phyloP scores from a whole-genome alignment of 2,113 vertebrate species.

The Oncorhynchus gorbuscha region DNA sequence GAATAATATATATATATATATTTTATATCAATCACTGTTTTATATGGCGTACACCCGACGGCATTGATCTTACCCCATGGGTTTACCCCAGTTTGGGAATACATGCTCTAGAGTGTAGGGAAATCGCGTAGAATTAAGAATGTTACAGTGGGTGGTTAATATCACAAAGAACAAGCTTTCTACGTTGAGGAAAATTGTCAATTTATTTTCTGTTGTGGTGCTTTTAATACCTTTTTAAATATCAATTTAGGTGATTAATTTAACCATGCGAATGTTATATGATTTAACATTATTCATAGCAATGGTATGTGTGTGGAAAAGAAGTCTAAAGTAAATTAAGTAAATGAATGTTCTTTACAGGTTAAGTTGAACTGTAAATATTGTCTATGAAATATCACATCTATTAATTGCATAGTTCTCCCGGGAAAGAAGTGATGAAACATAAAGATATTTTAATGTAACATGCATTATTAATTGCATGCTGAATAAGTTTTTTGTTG shows the following conservation, averaged over 20 bases:
- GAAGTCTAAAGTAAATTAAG: conserved; percentile 42
- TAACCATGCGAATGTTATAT: conserved; percentile 50
- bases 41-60: no score
- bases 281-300: conserved; percentile 60
- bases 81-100: no score
- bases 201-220: conserved; percentile 12
- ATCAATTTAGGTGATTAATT: conserved; percentile 45
- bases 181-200: background rate
- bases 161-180: background rate
- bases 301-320: conserved; percentile 8
- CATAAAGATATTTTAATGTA: no score
- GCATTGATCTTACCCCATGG: no score
- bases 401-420: no score
- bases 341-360: background rate
- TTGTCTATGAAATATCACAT: background rate
- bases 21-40: no score
- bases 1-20: no score
- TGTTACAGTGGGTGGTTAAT: background rate
- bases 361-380: conserved; percentile 12
- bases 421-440: no score
- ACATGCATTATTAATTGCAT: no score
- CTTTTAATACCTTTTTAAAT: conserved; percentile 38
- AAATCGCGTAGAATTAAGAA: no score
- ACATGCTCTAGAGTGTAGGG: no score
- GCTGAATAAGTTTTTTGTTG: no score